These are phyloP conservation scores for Lophius piscatorius DNA, from an alignment of 2,113 vertebrate species.

Conservation along the genomic window DNA sequence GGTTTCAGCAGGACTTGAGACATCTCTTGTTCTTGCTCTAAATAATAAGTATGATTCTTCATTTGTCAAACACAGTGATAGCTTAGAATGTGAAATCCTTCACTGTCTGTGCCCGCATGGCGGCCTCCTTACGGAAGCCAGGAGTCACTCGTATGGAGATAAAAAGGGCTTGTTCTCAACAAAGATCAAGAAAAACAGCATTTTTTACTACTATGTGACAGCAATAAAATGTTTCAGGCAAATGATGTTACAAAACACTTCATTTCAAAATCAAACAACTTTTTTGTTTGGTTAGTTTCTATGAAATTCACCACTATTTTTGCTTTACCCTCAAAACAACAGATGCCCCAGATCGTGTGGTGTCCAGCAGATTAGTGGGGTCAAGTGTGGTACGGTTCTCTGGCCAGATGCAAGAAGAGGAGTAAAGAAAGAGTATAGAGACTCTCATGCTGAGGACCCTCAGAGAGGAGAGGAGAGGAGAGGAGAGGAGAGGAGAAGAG, in stretches of 20 bases:
- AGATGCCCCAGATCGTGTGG: slow-evolving; percentile 29
- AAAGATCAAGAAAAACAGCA: too few species aligned
- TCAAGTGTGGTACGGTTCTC: slow-evolving; percentile 65
- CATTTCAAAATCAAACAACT: too few species aligned
- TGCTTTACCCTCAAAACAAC: slow-evolving; percentile 10
- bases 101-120: too few species aligned
- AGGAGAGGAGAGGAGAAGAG: neutral
- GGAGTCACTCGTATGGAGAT: too few species aligned
- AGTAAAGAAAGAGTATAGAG: slow-evolving; percentile 64
- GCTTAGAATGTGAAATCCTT: too few species aligned
- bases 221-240: slow-evolving; percentile 3
- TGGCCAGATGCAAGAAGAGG: slow-evolving; percentile 34
- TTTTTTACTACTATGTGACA: neutral
- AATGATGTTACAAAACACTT: neutral
- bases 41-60: too few species aligned
- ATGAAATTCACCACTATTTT: neutral
- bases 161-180: too few species aligned
- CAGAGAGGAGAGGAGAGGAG: neutral
- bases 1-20: too few species aligned
- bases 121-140: too few species aligned
- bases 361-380: slow-evolving; percentile 65
- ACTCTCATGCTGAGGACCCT: slow-evolving; percentile 50
- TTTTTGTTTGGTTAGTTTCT: too few species aligned
- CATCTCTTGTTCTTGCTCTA: too few species aligned
- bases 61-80: too few species aligned